Evolutionary conservation across 1,140 invertebrate species (phyloP).

Genomic region (Drosophila littoralis): DNA sequence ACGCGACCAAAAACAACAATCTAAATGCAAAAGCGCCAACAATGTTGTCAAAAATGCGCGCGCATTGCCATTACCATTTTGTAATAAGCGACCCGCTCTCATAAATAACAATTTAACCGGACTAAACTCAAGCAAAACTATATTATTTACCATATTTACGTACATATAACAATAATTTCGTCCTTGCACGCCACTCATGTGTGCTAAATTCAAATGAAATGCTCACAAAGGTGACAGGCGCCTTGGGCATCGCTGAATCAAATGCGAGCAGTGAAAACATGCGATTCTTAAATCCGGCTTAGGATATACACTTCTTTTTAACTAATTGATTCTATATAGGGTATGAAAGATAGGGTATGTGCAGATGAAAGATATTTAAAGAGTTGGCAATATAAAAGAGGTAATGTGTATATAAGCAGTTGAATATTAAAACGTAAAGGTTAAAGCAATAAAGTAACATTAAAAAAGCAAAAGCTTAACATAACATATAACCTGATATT

Average conservation of each 20-base stretch:
- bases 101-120: conserved; percentile 71
- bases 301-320: neutral
- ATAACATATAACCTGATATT: no score
- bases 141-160: conserved; percentile 50
- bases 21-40: conserved; percentile 24
- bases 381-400: neutral
- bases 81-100: conserved; percentile 16
- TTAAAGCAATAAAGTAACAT: no score
- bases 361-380: neutral
- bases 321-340: neutral
- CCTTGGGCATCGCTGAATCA: conserved; percentile 9
- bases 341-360: no score
- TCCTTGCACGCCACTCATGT: conserved; percentile 55
- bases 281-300: neutral
- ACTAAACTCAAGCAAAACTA: conserved; percentile 70
- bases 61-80: conserved; percentile 40
- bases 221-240: conserved; percentile 50
- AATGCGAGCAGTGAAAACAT: neutral
- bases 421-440: no score
- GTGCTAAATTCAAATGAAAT: conserved; percentile 36
- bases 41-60: conserved; percentile 66
- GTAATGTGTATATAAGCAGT: no score
- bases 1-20: conserved; percentile 55
- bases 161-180: conserved; percentile 51
- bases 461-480: no score